These are phyloP conservation scores for Deroplatys truncata DNA, from an alignment of 2,888 invertebrate species.

Conservation along the genomic window DNA sequence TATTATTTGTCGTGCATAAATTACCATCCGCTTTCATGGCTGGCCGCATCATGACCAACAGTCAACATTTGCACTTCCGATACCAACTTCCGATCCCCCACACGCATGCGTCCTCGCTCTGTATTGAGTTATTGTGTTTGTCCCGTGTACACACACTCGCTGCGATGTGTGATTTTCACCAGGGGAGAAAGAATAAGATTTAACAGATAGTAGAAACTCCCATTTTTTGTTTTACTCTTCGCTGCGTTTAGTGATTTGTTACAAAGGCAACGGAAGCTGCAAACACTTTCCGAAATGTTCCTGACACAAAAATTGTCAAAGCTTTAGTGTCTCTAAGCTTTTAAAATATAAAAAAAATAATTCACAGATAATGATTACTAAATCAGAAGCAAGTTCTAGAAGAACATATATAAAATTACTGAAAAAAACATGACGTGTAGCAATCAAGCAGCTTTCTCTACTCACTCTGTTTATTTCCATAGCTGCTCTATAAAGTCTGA, in stretches of 20 bases:
- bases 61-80: slow-evolving; percentile 26
- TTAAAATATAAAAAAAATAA: too few species aligned
- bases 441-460: too few species aligned
- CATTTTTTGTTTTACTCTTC: neutral
- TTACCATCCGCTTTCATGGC: slow-evolving; percentile 27
- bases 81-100: slow-evolving; percentile 9
- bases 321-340: too few species aligned
- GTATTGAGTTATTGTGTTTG: slow-evolving; percentile 17
- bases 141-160: neutral
- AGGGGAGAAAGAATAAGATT: neutral
- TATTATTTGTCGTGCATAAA: slow-evolving; percentile 36
- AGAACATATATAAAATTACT: too few species aligned
- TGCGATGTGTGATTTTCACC: neutral
- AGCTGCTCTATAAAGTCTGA: too few species aligned
- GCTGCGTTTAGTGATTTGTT: neutral
- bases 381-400: too few species aligned
- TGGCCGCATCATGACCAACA: slow-evolving; percentile 20
- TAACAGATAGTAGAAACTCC: neutral
- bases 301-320: too few species aligned
- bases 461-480: too few species aligned
- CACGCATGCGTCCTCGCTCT: neutral
- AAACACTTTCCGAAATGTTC: too few species aligned
- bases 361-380: too few species aligned
- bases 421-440: too few species aligned
- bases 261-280: too few species aligned